Evolutionary conservation across 2,797 vertebrate species (phyloP).

Genomic region (Clarias fuscus): DNA sequence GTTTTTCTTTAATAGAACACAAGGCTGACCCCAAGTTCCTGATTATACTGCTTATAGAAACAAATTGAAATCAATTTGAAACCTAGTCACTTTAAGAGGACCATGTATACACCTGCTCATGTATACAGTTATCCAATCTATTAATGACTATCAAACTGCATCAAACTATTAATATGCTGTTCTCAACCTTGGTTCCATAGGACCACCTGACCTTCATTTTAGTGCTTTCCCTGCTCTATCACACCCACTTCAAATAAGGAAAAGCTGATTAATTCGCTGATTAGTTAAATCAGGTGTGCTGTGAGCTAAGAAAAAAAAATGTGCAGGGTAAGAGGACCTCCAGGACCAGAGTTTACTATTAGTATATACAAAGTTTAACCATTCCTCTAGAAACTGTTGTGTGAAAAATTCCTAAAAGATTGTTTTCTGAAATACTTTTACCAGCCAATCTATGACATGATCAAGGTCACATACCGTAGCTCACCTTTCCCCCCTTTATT

Average conservation of each 20-base stretch:
- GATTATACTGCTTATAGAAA: neutral
- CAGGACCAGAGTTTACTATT: too few species aligned
- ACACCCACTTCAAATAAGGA: too few species aligned
- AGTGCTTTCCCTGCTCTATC: too few species aligned
- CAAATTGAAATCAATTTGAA: constrained; percentile 37
- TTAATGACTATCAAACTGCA: too few species aligned
- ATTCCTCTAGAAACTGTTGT: neutral
- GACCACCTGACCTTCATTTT: too few species aligned
- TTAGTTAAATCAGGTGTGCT: too few species aligned
- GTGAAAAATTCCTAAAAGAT: neutral
- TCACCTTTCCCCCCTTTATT: neutral
- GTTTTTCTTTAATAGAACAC: neutral
- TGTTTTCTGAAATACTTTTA: neutral
- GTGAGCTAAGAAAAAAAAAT: too few species aligned
- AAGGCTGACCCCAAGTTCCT: neutral
- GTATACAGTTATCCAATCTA: neutral
- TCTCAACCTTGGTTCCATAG: too few species aligned
- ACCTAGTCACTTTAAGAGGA: neutral
- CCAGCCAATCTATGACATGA: neutral
- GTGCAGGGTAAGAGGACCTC: too few species aligned
- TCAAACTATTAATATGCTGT: too few species aligned
- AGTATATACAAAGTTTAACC: too few species aligned
- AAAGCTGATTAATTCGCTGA: too few species aligned
- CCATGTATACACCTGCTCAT: neutral
- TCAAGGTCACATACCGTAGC: neutral